phyloP scores from a whole-genome alignment of 2,113 vertebrate genomes.

The Poeciliopsis prolifica region DNA sequence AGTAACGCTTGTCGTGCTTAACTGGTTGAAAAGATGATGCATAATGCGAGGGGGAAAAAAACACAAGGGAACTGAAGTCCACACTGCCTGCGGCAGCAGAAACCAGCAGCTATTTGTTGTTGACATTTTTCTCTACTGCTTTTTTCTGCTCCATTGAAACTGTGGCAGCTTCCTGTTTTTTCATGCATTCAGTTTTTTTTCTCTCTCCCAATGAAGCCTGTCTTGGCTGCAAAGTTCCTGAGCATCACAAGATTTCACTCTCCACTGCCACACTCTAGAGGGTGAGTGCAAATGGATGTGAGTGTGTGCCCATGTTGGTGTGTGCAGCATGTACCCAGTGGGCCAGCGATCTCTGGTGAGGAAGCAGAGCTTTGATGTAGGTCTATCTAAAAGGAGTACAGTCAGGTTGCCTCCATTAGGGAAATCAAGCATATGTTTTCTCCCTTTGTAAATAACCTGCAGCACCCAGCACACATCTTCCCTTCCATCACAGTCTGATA shows the following conservation, averaged over 20 bases:
- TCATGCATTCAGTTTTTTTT: constrained; percentile 52
- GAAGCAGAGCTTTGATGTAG: constrained; percentile 54
- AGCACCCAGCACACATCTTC: constrained; percentile 11
- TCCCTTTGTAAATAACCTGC: constrained; percentile 50
- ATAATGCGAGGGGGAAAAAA: constrained; percentile 61
- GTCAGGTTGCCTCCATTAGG: constrained; percentile 51
- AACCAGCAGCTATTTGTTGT: constrained; percentile 77
- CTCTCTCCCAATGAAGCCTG: constrained; percentile 28
- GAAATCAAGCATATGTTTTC: constrained; percentile 36
- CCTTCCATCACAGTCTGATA: constrained; percentile 6
- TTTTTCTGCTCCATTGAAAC: constrained; percentile 72
- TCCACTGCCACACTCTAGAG: constrained; percentile 42
- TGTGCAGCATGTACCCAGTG: constrained; percentile 12
- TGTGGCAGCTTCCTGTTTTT: constrained; percentile 57
- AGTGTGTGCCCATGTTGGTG: constrained; percentile 24
- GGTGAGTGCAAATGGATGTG: constrained; percentile 14
- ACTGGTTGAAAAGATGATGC: constrained; percentile 77
- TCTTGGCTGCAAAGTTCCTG: constrained; percentile 46
- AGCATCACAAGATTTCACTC: constrained; percentile 57
- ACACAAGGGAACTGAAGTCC: constrained; percentile 67
- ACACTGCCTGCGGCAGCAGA: constrained; percentile 63
- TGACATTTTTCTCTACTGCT: constrained; percentile 69
- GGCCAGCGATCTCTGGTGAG: constrained; percentile 17
- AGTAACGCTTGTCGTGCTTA: constrained; percentile 63
- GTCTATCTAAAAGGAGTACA: constrained; percentile 32